These are phyloP conservation scores for Nephrotoma flavescens DNA, from an alignment of 2,888 invertebrate genomes.

Conservation along the genomic window DNA sequence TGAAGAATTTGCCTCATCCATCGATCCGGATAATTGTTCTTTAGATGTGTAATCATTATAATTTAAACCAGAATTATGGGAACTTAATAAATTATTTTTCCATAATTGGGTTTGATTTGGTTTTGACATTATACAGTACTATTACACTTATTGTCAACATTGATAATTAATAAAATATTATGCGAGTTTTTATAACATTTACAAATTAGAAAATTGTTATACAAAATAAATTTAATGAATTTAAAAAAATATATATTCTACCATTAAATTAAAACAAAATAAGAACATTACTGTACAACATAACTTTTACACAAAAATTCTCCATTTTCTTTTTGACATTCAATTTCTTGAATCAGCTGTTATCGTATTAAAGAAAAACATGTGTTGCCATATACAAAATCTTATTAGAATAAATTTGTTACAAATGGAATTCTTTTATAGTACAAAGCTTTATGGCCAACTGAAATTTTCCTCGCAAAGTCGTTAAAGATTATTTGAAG, in stretches of 20 bases:
- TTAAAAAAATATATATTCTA: neutral
- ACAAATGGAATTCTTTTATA: neutral
- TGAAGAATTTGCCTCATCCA: neutral
- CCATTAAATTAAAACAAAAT: neutral
- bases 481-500: neutral
- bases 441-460: neutral
- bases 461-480: neutral
- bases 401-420: neutral
- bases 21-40: neutral
- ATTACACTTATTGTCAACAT: constrained; percentile 2
- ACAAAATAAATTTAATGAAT: neutral
- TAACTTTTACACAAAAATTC: constrained; percentile 2
- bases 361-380: neutral
- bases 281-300: neutral
- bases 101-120: constrained; percentile 2
- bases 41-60: neutral
- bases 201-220: neutral
- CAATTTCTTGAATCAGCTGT: constrained; percentile 6
- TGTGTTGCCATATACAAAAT: neutral
- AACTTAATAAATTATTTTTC: constrained; percentile 1
- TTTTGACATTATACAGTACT: constrained; percentile 5
- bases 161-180: neutral
- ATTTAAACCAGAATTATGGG: neutral
- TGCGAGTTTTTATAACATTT: neutral
- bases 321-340: constrained; percentile 7